Evolutionary conservation across 2,888 invertebrate genomes (phyloP).

Genomic region (Flexamia atlantica): DNA sequence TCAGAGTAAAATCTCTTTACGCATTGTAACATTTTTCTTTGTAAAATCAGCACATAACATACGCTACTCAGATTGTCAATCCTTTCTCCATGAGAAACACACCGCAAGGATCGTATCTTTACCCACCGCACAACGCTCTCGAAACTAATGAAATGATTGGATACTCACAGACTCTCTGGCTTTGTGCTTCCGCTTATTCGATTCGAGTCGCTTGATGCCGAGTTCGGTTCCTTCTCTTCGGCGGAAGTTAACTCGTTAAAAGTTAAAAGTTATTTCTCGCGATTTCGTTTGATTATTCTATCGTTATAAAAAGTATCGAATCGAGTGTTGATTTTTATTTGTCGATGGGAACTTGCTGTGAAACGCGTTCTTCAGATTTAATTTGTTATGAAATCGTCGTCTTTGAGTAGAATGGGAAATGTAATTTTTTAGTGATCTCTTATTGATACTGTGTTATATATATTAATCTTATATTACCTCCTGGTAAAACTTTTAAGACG

Average conservation of each 20-base stretch:
- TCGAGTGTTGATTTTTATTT: not conserved
- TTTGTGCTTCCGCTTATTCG: constrained; percentile 19
- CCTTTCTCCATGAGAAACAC: not conserved
- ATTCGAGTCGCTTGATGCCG: not conserved
- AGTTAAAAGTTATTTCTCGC: constrained; percentile 34
- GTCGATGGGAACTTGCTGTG: not conserved
- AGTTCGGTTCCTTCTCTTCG: constrained; percentile 10
- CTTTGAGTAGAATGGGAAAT: no score
- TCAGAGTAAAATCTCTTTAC: no score
- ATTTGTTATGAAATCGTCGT: no score
- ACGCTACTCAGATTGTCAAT: no score
- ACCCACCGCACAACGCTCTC: not conserved
- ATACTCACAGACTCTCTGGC: not conserved
- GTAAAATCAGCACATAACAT: no score
- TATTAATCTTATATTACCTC: no score
- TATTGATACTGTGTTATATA: no score
- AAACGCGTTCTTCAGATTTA: no score
- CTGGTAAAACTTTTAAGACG: no score
- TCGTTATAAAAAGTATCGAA: not conserved
- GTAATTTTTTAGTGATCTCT: no score
- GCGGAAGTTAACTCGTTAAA: constrained; percentile 39
- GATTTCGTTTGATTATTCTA: constrained; percentile 15
- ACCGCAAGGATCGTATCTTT: not conserved
- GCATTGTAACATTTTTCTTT: no score
- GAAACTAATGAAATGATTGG: constrained; percentile 15